Percentiles rank a stretch among this genome's conserved stretches.
Evolutionary conservation across 2,888 invertebrate genomes (phyloP).

Genomic region (Dinocampus coccinellae): DNA sequence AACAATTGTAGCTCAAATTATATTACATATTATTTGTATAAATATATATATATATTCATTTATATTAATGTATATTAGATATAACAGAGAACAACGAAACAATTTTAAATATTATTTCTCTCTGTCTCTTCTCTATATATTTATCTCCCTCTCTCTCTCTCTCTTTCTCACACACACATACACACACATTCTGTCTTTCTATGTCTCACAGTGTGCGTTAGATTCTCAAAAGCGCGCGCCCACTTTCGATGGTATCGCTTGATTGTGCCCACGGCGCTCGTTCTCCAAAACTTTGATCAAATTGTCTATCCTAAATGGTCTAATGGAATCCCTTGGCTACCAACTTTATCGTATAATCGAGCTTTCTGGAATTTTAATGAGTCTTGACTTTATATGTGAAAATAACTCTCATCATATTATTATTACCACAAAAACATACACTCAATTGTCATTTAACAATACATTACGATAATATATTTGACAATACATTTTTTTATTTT

Average conservation of each 20-base stretch:
- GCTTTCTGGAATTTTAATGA: conserved; percentile 29
- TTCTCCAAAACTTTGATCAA: conserved; percentile 49
- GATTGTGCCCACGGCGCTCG: conserved; percentile 43
- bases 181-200: background rate
- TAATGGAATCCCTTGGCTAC: conserved; percentile 32
- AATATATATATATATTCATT: too few relatives aligned
- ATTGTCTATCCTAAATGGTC: conserved; percentile 48
- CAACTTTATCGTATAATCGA: conserved; percentile 37
- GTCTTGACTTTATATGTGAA: conserved; percentile 9
- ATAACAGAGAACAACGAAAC: background rate
- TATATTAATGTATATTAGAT: too few relatives aligned
- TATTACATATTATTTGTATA: background rate
- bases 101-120: background rate
- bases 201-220: background rate
- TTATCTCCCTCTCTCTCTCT: background rate
- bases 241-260: conserved; percentile 14
- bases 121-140: too few relatives aligned
- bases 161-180: too few relatives aligned
- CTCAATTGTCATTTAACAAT: conserved; percentile 10
- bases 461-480: background rate
- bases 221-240: background rate
- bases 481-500: too few relatives aligned
- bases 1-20: conserved; percentile 43
- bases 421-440: background rate
- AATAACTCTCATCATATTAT: conserved; percentile 7